Evolutionary conservation across 2,888 invertebrate genomes (phyloP), one percentile per base, ranked within the genome.

Genomic region (Orchesellides sinensis): DNA sequence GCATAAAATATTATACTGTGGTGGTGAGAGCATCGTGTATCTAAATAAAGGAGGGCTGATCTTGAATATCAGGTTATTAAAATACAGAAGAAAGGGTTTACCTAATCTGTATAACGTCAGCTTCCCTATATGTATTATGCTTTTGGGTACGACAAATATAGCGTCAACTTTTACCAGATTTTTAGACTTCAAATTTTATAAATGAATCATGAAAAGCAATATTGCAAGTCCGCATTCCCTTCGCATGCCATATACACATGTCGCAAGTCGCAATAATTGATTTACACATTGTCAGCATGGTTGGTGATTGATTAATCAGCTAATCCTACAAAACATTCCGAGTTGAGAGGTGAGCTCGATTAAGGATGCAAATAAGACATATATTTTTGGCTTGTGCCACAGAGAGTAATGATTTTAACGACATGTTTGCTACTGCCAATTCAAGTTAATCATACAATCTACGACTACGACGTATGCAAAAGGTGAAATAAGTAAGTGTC

Each of bases 401-500:
- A n/a, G n/a, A n/a, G n/a, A n/a, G n/a, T n/a, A n/a, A n/a, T n/a
- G n/a, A n/a, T n/a, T n/a, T n/a, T n/a, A n/a, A n/a, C n/a, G n/a
- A n/a, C n/a, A n/a, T n/a, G n/a, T n/a, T n/a, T n/a, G n/a, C n/a
- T n/a, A n/a, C n/a, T n/a, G n/a, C n/a, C n/a, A n/a, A n/a, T n/a
- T n/a, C n/a, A n/a, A n/a, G n/a, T n/a, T n/a, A n/a, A n/a, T n/a
- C n/a, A n/a, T n/a, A n/a, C n/a, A n/a, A n/a, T n/a, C n/a, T n/a
- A n/a, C n/a, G n/a, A n/a, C n/a, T n/a, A n/a, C n/a, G n/a, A 52
- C 8, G 52, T 52, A 21, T 17, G 52, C 21, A 52, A n/a, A n/a
- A 52, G 52, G 29, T 47, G 63, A 77, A 59, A 54, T 65, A 56
- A 72, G n/a, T n/a, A n/a, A 81, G 68, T 81, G 81, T 81, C 81